A percentile compares a stretch with the other conserved stretches of the same genome.
Evolutionary conservation across 1,140 invertebrate species (phyloP).

Genomic region (Colletes gigas): DNA sequence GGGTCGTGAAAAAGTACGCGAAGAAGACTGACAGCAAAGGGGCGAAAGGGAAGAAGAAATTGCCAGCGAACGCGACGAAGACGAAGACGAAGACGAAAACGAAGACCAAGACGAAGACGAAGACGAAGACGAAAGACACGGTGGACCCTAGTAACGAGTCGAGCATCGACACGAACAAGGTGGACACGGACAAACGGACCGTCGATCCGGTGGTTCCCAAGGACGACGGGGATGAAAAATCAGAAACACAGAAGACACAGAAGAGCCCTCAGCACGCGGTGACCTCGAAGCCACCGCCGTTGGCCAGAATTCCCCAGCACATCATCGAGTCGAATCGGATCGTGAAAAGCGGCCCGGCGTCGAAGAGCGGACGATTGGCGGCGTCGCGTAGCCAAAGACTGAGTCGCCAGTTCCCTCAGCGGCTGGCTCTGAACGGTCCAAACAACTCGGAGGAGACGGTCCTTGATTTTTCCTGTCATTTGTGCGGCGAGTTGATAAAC

Average conservation of each 20-base stretch:
- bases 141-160: background rate
- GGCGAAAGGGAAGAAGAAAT: background rate
- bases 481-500: conserved; percentile 73
- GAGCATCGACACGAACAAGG: background rate
- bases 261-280: rapidly evolving
- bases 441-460: conserved; percentile 24
- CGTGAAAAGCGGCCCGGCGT: background rate
- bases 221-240: too few species aligned
- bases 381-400: background rate
- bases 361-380: background rate
- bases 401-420: conserved; percentile 41
- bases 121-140: background rate
- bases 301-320: conserved; percentile 49
- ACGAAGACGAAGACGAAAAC: background rate
- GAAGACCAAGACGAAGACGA: background rate
- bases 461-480: conserved; percentile 73
- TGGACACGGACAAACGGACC: background rate
- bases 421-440: conserved; percentile 71
- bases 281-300: conserved; percentile 40
- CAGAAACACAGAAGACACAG: background rate
- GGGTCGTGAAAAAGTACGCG: background rate
- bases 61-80: too few species aligned
- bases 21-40: background rate
- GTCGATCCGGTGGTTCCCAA: background rate
- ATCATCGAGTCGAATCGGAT: background rate